Evolutionary conservation across 2,888 invertebrate genomes (phyloP), one percentile per base, ranked within the genome.

Genomic region (Notodromas monacha): DNA sequence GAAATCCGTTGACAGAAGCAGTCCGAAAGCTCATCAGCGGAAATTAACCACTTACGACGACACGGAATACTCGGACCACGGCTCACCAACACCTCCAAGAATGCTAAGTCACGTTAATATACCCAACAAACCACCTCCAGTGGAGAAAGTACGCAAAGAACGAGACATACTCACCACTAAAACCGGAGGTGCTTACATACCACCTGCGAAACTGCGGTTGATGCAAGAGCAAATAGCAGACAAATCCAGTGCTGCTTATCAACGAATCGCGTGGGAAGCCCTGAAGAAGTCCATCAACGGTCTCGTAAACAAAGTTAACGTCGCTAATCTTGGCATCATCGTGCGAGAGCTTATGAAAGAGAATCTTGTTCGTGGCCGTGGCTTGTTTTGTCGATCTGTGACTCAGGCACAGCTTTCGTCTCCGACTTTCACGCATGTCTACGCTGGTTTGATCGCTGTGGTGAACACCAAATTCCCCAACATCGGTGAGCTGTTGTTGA

Each of bases 221-320:
- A 76, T 92, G 76, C 89, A 92, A 51, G 74, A 72, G 0, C 68
- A 74, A 48, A 84, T 92, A 31, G 76, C 74, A 0, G 92, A 96
- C 44, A 96, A 96, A 55, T 60, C 68, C 30, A 77, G 81, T 35
- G 64, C 68, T 14, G 76, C 77, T 2, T 96, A 77, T 51, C 96
- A 99, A 48, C 58, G 92, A 39, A 65, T 96, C 30, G 74, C 92
- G 2, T 99, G 96, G 96, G 92, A 99, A 54, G 84, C 86, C 0
- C 52, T 99, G 13, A 96, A 96, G 47, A 99, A 96, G 49, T 86
- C 84, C 5, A 74, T 99, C 37, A 86, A 92, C 44, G 96, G 96
- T 40, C 68, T 73, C 39, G 81, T 96, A 34, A 99, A 99, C 53
- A 96, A 92, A 56, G 70, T 92, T 2, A 96, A 92, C 47, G 73